Evolutionary conservation across 2,888 invertebrate species (phyloP).

Genomic region (Scaptomyza caliginosa): DNA sequence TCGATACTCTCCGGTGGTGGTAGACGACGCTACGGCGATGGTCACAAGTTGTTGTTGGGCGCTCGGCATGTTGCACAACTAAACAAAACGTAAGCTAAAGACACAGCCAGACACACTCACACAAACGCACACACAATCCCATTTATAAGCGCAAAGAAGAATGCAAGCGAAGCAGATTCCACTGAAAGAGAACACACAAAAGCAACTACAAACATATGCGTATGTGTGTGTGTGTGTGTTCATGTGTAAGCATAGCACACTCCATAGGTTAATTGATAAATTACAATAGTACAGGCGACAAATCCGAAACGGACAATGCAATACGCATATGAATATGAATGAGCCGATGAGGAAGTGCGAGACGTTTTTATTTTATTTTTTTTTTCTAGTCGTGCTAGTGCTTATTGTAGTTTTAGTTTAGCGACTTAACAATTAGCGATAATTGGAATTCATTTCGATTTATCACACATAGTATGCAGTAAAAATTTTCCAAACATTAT

Average conservation of each 20-base stretch:
- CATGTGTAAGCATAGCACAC: slow-evolving; percentile 40
- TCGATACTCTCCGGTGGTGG: slow-evolving; percentile 50
- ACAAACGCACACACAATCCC: slow-evolving; percentile 15
- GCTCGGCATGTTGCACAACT: slow-evolving; percentile 60
- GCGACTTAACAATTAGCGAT: slow-evolving; percentile 57
- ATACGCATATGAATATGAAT: slow-evolving; percentile 29
- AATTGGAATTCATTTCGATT: slow-evolving; percentile 58
- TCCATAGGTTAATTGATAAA: slow-evolving; percentile 51
- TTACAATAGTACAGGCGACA: slow-evolving; percentile 26
- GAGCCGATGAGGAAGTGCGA: slow-evolving; percentile 59
- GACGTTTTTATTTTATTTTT: too few relatives aligned
- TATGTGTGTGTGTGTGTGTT: background rate
- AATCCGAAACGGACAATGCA: background rate
- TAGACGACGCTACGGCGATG: slow-evolving; percentile 24
- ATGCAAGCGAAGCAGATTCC: slow-evolving; percentile 58
- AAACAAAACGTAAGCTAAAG: slow-evolving; percentile 48
- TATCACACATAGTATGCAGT: slow-evolving; percentile 15
- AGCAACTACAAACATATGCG: background rate
- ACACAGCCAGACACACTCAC: slow-evolving; percentile 7
- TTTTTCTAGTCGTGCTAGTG: slow-evolving; percentile 7
- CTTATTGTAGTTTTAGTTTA: slow-evolving; percentile 26
- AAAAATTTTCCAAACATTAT: slow-evolving; percentile 65
- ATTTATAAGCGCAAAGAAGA: slow-evolving; percentile 50
- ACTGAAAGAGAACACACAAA: slow-evolving; percentile 8
- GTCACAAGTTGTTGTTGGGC: slow-evolving; percentile 26